Base-by-base conservation (phyloP, 2,113 vertebrate species). In the Ophthalmotilapia sp. region DNA sequence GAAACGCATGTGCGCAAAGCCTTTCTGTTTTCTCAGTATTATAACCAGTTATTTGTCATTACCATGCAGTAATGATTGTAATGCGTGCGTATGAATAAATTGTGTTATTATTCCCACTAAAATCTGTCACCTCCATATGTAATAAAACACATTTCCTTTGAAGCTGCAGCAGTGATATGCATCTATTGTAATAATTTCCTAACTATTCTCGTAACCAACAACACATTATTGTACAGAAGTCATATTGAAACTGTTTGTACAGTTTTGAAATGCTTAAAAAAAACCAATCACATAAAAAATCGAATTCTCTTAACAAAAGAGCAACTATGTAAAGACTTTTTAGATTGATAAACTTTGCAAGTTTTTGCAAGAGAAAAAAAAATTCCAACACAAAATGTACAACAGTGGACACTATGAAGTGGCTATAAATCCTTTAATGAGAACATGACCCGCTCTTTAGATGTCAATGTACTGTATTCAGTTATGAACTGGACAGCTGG, bases 401-500 rank as follows among this genome's bases (percentile, higher is more conserved):
- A 29, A 84, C 49, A 9, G 82, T 83, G 42, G 10, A 10, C 13
- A 21, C 68, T 65, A 8, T 80, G n/a, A 86, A 87, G 38, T n/a
- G 15, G n/a, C 42, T 38, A 38, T 47, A 21, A 58, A 36, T 75
- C 19, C 5, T 75, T 80, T 82, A 79, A 86, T 65, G 7, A 79
- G 11, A 73, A 42, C 6, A 21, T 49, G 40, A 45, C n/a, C 56
- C 82, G 9, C 8, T 73, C 36, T 73, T 73, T 60, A 89, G 7
- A 85, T 45, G 79, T 36, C 7, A 53, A 47, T 88, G 31, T 12
- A 56, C 14, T 51, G 19, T 58, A 40, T 45, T 80, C 11, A 54
- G 47, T 55, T 73, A 73, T 82, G 12, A 85, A 88, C 33, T 68
- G 68, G 33, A 79, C 11, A 85, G 80, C 56, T 56, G 19, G 58